Base-by-base conservation (phyloP, 2,888 invertebrate genomes). In the Parapristionchus giblindavisi region DNA sequence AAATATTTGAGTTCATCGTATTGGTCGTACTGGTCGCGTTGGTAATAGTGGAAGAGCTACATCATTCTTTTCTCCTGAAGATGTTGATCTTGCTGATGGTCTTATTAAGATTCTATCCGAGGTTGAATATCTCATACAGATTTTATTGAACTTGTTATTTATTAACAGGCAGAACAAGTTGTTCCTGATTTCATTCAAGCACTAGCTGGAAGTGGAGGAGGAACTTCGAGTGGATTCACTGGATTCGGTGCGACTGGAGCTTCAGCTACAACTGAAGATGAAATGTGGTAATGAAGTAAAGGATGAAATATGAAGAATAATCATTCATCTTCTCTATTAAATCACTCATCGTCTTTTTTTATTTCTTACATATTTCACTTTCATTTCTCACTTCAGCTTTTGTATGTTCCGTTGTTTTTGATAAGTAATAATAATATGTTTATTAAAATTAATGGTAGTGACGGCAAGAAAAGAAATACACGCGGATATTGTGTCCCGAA, bases 171-270 rank as follows among this genome's bases (percentile, higher is more conserved):
- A 0, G 91, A 91, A 0, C 95, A 96, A 88, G 88, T 91, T 0
- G 91, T 96, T 6, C 96, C 96, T 0, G 92, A 92, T 8, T 95
- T 93, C 91, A 87, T 95, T 51, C 24, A 75, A n/a, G 63, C 43
- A 5, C 17, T 48, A 24, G n/a, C n/a, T 29, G 43, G 48, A 14
- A n/a, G 66, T 17, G 1, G 5, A 5, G 27, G 27, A 24, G 27
- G 27, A 11, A 8, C 14, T 34, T 6, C 6, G 11, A 34, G 34
- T 32, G 60, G 60, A 32, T 6, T 8, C n/a, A 63, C 38, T 0
- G 63, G 27, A 6, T 24, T 27, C 24, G 63, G 63, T 24, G 24
- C 5, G 38, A 21, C 48, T 21, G 63, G 63, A 36, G 48, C 48
- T 32, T 48, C 21, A 8, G 60, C 6, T 8, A 4, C 34, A 14